Evolutionary conservation across 2,888 invertebrate species (phyloP).

Genomic region (Brachylomia viminalis): DNA sequence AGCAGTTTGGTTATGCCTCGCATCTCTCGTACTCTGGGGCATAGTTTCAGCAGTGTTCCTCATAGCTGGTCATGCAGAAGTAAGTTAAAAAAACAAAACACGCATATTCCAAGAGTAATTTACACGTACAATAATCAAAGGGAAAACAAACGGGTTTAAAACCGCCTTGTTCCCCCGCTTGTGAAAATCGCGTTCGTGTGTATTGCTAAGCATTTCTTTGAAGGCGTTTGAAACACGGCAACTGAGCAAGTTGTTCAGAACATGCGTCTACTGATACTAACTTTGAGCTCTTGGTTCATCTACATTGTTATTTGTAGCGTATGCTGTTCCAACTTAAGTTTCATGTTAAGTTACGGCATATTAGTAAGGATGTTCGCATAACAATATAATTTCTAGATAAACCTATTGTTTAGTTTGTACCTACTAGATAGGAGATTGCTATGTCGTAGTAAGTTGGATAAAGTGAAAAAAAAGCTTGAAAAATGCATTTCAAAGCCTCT

Average conservation of each 20-base stretch:
- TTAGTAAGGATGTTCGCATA: background rate
- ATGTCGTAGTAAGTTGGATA: background rate
- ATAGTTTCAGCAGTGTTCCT: slow-evolving; percentile 90
- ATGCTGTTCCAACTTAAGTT: slow-evolving; percentile 27
- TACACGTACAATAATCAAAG: slow-evolving; percentile 64
- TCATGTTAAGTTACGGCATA: slow-evolving; percentile 17
- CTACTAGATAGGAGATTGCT: background rate
- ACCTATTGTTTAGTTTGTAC: background rate
- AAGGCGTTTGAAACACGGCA: slow-evolving; percentile 60
- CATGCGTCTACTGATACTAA: slow-evolving; percentile 41
- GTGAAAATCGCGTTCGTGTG: slow-evolving; percentile 64
- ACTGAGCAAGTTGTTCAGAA: slow-evolving; percentile 39
- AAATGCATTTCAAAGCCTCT: too few species aligned
- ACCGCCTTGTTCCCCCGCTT: slow-evolving; percentile 64
- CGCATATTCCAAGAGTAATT: slow-evolving; percentile 47
- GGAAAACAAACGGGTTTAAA: slow-evolving; percentile 51
- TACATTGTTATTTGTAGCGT: slow-evolving; percentile 31
- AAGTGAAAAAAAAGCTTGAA: too few species aligned
- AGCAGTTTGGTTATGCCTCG: slow-evolving; percentile 89
- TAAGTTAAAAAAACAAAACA: slow-evolving; percentile 65
- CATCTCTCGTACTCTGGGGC: slow-evolving; percentile 91
- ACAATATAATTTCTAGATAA: background rate
- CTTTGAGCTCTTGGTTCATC: slow-evolving; percentile 35
- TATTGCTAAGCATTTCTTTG: slow-evolving; percentile 69
- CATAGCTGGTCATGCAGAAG: slow-evolving; percentile 92